Evolutionary conservation across 1,140 invertebrate species (phyloP), one percentile per base, ranked within the genome.

Genomic region (Batillaria attramentaria): DNA sequence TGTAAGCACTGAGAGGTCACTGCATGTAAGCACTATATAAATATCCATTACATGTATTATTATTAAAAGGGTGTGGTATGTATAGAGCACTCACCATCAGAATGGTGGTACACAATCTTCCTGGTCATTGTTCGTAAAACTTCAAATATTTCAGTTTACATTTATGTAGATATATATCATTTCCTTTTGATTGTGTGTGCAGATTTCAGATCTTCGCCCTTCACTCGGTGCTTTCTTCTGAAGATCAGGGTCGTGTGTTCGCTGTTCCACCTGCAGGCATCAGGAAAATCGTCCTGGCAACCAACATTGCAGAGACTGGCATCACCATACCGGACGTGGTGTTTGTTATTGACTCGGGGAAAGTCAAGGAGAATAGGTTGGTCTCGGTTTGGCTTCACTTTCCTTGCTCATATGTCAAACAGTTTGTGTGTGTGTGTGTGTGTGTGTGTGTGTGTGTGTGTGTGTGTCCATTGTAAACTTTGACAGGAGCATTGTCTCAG

Each of bases 251-350:
- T 60, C 43, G 78, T 37, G 89, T 88, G 5, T 91, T 92, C 74
- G 74, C 65, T 33, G 77, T 85, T 31, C 86, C 89, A 8, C 86
- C 87, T n/a, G 16, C 43, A 33, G 91, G 90, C 62, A 80, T 90
- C 54, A 84, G 91, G 43, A 92, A 92, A 81, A 87, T 92, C 74
- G 89, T 92, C 62, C 69, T 92, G 74, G 87, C 91, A 57, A 92
- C 91, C 41, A 92, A 92, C 83, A 91, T 92, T 72, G 91, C 91
- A 35, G 91, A 92, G 81, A 92, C 91, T 35, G 88, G 89, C 1
- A 92, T 99, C 0, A 99, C 98, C 0, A 99, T 99, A 89, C 98
- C 98, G 0, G 95, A 95, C 85, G 93, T 99, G 3, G 97, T 97
- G 78, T 94, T 98, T 91, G 97, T 99, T 0, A 94, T 99, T 1